Evolutionary conservation across 2,888 invertebrate species (phyloP).

Genomic region (Agapostemon virescens): DNA sequence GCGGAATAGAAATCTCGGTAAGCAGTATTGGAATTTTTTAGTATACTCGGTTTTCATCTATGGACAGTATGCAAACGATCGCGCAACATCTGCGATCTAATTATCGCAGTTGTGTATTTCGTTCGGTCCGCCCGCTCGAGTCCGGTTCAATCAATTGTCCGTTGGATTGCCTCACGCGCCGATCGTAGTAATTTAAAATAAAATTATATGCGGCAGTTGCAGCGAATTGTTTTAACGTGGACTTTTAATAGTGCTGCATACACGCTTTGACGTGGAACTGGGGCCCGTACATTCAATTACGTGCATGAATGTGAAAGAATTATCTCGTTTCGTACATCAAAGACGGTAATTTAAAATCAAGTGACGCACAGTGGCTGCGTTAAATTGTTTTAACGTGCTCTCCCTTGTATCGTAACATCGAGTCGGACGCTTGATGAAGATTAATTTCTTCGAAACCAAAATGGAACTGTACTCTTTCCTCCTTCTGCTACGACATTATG

Average conservation of each 20-base stretch:
- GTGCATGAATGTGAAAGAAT: not conserved
- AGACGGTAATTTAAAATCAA: not conserved
- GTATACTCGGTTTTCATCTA: not conserved
- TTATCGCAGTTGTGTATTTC: not conserved
- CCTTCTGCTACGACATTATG: not conserved
- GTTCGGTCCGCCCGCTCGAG: not conserved
- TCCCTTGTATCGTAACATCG: not conserved
- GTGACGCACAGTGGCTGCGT: not conserved
- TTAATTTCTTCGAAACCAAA: not conserved
- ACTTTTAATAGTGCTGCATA: not conserved
- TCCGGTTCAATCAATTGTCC: not conserved
- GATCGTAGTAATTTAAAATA: not conserved
- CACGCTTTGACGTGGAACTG: not conserved
- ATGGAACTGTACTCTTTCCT: not conserved
- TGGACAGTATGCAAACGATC: not conserved
- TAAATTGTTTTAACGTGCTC: not conserved
- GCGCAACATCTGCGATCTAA: not conserved
- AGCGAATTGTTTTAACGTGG: not conserved
- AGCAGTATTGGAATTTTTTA: not conserved
- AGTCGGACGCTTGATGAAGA: not conserved
- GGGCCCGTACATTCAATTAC: not conserved
- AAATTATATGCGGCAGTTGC: not conserved
- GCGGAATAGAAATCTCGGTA: not conserved
- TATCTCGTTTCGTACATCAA: slow-evolving; percentile 1
- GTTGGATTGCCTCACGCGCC: not conserved